Conservation (phyloP, 2,113 vertebrate species). For the Phoenicopterus ruber region DNA sequence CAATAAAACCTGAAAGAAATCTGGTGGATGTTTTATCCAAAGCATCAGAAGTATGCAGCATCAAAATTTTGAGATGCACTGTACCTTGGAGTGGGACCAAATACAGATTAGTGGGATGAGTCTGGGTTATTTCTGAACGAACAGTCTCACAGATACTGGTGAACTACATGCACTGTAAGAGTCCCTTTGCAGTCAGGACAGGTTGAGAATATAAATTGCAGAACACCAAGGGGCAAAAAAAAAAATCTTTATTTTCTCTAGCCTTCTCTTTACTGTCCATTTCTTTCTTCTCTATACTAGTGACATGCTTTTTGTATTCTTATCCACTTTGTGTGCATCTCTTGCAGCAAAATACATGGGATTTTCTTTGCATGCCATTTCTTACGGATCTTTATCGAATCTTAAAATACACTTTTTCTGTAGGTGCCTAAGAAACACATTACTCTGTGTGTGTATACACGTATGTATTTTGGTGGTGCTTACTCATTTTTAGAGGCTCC, state of each 20-base stretch:
- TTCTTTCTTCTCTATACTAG: not conserved
- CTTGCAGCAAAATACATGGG: not conserved
- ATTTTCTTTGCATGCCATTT: not conserved
- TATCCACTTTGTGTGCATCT: not conserved
- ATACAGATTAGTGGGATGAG: not conserved
- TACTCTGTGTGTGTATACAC: not conserved
- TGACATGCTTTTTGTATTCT: not conserved
- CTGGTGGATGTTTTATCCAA: not conserved
- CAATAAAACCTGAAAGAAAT: not conserved
- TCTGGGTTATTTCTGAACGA: not conserved
- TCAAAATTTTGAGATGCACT: not conserved
- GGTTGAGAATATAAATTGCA: not conserved
- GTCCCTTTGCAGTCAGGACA: not conserved
- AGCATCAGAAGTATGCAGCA: not conserved
- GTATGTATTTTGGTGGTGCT: not conserved
- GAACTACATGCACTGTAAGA: not conserved
- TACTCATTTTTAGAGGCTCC: not conserved
- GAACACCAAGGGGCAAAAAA: not conserved
- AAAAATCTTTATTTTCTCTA: not conserved
- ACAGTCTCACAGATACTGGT: not conserved
- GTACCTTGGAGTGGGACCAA: not conserved
- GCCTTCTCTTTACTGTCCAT: not conserved
- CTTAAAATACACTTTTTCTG: not conserved
- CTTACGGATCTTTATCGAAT: not conserved
- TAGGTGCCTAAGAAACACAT: not conserved